These are phyloP conservation scores for Enteromius fasciolatus DNA, from an alignment of 2,797 vertebrate genomes.

Conservation along the genomic window DNA sequence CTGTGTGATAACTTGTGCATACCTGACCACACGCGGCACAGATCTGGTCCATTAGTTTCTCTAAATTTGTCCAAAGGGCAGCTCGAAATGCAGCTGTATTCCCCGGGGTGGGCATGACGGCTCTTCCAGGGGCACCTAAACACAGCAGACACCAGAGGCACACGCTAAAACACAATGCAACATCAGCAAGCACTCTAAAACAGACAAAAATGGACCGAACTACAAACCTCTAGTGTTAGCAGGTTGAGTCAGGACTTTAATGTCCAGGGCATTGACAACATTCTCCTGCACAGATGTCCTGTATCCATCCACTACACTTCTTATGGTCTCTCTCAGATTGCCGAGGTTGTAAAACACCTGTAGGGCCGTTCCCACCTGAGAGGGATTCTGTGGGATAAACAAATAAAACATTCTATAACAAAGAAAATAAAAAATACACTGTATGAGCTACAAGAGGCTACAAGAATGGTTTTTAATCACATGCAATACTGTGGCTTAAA, in stretches of 20 bases:
- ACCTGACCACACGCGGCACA: conserved; percentile 87
- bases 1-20: conserved; percentile 33
- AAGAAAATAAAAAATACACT: not conserved
- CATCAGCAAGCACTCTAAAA: not conserved
- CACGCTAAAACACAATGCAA: not conserved
- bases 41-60: conserved; percentile 97
- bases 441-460: too few relatives aligned
- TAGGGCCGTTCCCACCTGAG: conserved; percentile 94
- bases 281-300: conserved; percentile 85
- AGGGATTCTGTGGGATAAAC: conserved; percentile 85
- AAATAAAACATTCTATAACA: not conserved
- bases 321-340: conserved; percentile 86
- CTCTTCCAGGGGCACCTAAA: conserved; percentile 88
- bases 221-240: conserved; percentile 79
- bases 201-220: not conserved
- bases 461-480: not conserved
- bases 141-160: not conserved
- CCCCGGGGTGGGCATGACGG: conserved; percentile 90
- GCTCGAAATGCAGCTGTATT: conserved; percentile 95
- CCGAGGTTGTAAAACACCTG: conserved; percentile 97
- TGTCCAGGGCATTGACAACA: conserved; percentile 87
- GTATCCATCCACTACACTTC: conserved; percentile 86
- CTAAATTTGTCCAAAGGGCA: conserved; percentile 96
- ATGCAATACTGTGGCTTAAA: not conserved
- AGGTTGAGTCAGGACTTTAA: conserved; percentile 90